Conservation (phyloP, 2,113 vertebrate species). For the Poeciliopsis turrubarensis region DNA sequence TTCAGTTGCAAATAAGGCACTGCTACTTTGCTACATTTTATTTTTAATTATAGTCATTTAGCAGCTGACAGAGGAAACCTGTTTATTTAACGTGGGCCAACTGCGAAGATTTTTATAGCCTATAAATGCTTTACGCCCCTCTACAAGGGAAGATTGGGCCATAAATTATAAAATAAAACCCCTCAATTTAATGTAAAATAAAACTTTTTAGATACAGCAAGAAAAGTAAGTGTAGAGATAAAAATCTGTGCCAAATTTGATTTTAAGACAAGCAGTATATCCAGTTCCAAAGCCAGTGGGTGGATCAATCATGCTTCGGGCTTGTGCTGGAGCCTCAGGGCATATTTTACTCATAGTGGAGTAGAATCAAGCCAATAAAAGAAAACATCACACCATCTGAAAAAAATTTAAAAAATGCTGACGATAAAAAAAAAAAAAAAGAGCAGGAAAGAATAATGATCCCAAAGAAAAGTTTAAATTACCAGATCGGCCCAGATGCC, state of each 20-base stretch:
- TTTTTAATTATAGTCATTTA: neutral
- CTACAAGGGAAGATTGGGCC: neutral
- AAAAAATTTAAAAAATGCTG: neutral
- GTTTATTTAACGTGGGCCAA: neutral
- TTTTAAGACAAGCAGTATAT: neutral
- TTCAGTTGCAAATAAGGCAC: neutral
- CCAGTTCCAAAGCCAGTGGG: neutral
- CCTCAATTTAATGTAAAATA: neutral
- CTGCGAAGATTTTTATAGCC: neutral
- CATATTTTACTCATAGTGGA: neutral
- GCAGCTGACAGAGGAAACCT: neutral
- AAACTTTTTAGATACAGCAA: neutral
- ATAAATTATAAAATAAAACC: neutral
- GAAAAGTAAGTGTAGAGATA: neutral
- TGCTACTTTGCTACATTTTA: neutral
- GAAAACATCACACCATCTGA: neutral
- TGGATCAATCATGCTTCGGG: neutral
- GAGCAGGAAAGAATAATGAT: neutral
- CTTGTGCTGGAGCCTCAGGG: slow-evolving; percentile 1
- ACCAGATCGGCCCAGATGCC: neutral
- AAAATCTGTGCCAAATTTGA: neutral
- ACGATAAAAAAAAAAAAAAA: neutral
- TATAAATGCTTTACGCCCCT: neutral
- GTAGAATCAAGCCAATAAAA: slow-evolving; percentile 4
- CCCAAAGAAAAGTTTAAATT: neutral